These are phyloP conservation scores for Drosophila subquinaria DNA, from an alignment of 2,888 invertebrate genomes.

Conservation along the genomic window DNA sequence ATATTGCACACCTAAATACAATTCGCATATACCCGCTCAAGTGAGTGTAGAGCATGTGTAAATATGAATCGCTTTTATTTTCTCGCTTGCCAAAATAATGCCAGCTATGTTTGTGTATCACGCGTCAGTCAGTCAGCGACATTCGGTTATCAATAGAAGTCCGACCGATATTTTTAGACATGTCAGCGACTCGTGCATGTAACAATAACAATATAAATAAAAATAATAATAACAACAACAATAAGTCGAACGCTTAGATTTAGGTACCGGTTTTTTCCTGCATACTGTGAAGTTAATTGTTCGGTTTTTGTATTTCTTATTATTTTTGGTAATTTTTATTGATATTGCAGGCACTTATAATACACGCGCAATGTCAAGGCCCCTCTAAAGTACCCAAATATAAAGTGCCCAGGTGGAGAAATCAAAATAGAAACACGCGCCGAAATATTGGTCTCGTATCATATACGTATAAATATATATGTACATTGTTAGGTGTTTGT, in stretches of 20 bases:
- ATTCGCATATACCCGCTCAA: not conserved
- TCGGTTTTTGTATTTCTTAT: not conserved
- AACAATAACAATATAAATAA: conserved; percentile 38
- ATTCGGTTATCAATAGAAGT: conserved; percentile 57
- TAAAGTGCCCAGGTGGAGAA: conserved; percentile 16
- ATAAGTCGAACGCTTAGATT: conserved; percentile 24
- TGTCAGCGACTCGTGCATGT: conserved; percentile 46
- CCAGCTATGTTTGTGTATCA: conserved; percentile 13
- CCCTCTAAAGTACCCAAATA: conserved; percentile 19
- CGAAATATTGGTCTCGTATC: conserved; percentile 12
- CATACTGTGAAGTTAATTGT: conserved; percentile 24
- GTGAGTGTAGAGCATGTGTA: conserved; percentile 3
- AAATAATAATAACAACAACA: conserved; percentile 34
- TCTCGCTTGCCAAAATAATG: conserved; percentile 48
- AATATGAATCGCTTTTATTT: conserved; percentile 28
- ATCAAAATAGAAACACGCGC: conserved; percentile 39
- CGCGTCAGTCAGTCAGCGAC: conserved; percentile 26
- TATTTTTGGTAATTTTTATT: conserved; percentile 19
- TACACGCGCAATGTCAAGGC: conserved; percentile 53
- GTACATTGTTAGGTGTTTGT: conserved; percentile 4
- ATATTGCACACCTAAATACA: not conserved
- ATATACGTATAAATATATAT: not conserved
- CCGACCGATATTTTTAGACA: conserved; percentile 54
- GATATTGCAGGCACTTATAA: conserved; percentile 32
- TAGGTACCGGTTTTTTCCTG: conserved; percentile 43